These are phyloP conservation scores for Phragmatobia fuliginosa DNA, from an alignment of 2,888 invertebrate genomes.

Conservation along the genomic window DNA sequence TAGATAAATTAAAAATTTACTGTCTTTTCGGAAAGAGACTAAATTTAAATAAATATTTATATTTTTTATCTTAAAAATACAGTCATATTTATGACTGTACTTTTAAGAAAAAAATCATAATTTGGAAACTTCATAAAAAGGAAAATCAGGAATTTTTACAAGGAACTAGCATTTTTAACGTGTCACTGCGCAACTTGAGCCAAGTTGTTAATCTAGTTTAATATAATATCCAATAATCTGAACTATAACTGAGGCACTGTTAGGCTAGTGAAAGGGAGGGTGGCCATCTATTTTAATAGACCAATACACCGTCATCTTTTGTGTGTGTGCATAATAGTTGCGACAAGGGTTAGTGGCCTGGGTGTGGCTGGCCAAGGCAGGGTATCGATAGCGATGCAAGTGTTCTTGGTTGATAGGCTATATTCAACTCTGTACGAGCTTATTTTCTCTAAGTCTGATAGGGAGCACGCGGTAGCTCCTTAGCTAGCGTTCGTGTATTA, in stretches of 20 bases:
- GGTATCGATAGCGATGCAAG: constrained; percentile 71
- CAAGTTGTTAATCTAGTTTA: constrained; percentile 4
- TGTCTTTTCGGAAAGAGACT: too few species aligned
- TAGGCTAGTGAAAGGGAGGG: constrained; percentile 84
- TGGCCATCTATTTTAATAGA: constrained; percentile 80
- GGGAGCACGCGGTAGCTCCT: constrained; percentile 44
- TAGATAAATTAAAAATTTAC: too few species aligned
- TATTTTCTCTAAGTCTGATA: constrained; percentile 24
- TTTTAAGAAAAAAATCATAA: too few species aligned
- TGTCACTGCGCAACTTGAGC: neutral
- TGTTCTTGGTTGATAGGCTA: constrained; percentile 30
- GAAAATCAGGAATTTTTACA: neutral
- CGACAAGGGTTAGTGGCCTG: constrained; percentile 79
- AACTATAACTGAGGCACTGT: constrained; percentile 72
- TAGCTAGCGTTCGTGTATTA: constrained; percentile 33
- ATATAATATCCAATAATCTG: constrained; percentile 42
- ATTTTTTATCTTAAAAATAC: too few species aligned
- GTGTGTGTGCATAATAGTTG: constrained; percentile 62
- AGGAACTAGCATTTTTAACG: neutral
- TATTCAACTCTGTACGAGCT: constrained; percentile 17
- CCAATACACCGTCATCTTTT: constrained; percentile 58
- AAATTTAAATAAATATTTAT: too few species aligned
- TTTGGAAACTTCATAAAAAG: neutral
- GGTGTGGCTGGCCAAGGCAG: constrained; percentile 80
- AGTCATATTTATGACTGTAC: too few species aligned